phyloP scores from a whole-genome alignment of 2,113 vertebrate species.

The Mus spicilegus region DNA sequence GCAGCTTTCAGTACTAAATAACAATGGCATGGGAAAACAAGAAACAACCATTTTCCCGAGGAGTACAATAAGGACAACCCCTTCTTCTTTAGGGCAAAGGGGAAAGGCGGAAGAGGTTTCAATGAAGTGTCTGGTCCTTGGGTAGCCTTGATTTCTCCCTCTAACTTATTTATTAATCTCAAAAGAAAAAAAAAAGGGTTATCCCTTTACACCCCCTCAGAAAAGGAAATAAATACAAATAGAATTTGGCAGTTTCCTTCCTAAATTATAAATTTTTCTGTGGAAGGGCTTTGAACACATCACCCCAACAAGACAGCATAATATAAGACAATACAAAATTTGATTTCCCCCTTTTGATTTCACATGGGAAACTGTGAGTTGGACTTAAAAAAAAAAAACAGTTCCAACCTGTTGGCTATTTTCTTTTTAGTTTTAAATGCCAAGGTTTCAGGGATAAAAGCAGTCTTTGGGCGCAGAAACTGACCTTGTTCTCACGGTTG shows the following conservation, averaged over 20 bases:
- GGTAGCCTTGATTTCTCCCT: neutral
- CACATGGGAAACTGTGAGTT: constrained; percentile 58
- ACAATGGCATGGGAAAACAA: constrained; percentile 1
- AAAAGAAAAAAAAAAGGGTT: neutral
- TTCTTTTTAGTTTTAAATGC: constrained; percentile 68
- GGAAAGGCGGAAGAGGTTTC: neutral
- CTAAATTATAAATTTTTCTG: constrained; percentile 2
- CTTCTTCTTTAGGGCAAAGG: constrained; percentile 22
- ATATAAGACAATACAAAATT: neutral
- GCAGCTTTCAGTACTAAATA: neutral
- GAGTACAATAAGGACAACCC: neutral
- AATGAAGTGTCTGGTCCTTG: neutral
- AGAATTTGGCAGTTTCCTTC: neutral
- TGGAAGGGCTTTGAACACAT: neutral
- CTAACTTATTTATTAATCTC: neutral
- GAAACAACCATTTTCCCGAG: neutral
- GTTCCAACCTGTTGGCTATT: constrained; percentile 57
- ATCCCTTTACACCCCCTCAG: neutral
- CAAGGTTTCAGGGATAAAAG: constrained; percentile 65
- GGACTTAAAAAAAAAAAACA: constrained; percentile 9
- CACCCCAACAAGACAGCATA: neutral
- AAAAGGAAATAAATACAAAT: constrained; percentile 42
- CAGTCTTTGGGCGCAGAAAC: constrained; percentile 60
- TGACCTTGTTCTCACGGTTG: constrained; percentile 70
- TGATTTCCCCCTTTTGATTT: constrained; percentile 12